These are phyloP conservation scores for Criorhina ranunculi DNA, from an alignment of 2,888 invertebrate species.

Conservation along the genomic window DNA sequence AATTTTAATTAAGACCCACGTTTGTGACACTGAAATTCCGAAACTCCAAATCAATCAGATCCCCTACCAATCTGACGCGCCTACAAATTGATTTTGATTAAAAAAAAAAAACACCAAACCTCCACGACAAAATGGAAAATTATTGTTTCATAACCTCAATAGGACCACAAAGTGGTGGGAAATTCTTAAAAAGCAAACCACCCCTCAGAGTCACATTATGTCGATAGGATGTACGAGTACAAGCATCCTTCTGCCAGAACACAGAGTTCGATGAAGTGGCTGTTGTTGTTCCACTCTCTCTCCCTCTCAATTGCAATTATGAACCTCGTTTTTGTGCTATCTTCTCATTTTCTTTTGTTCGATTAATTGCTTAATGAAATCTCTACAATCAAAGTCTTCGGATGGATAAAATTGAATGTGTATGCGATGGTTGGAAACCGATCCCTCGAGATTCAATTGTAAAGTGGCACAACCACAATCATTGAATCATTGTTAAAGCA, in stretches of 20 bases:
- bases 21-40: neutral
- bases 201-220: neutral
- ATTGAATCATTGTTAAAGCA: constrained; percentile 52
- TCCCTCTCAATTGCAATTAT: constrained; percentile 57
- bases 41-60: constrained; percentile 52
- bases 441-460: constrained; percentile 55
- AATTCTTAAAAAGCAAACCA: neutral
- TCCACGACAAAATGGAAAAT: constrained; percentile 15
- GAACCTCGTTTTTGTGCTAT: constrained; percentile 46
- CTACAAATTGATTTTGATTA: constrained; percentile 52
- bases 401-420: constrained; percentile 36
- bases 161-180: neutral
- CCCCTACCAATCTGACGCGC: constrained; percentile 2
- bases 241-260: constrained; percentile 19
- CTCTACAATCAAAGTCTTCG: constrained; percentile 62
- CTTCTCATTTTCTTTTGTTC: constrained; percentile 52
- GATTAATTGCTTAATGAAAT: constrained; percentile 71
- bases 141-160: constrained; percentile 28
- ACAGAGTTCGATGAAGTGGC: neutral
- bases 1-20: constrained; percentile 56
- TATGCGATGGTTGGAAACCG: constrained; percentile 38
- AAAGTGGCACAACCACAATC: constrained; percentile 53
- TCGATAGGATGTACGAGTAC: neutral
- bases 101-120: constrained; percentile 14
- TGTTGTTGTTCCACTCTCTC: neutral